Conservation (phyloP, 2,797 vertebrate species). For the Antrozous pallidus region DNA sequence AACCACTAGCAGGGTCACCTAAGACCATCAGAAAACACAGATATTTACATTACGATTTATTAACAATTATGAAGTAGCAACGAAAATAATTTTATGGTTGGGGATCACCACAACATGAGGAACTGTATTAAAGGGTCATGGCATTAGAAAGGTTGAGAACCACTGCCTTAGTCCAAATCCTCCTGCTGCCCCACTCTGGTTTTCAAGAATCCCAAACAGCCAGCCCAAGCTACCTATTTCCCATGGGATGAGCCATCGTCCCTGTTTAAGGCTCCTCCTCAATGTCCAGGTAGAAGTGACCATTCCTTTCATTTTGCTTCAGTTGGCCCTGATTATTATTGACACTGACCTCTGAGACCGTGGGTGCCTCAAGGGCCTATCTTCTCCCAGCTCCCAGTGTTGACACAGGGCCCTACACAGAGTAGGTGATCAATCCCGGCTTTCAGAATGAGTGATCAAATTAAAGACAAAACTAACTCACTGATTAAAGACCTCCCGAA, state of each 20-base stretch:
- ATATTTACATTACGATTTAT: too few relatives aligned
- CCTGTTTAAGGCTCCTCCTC: neutral
- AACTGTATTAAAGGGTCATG: too few relatives aligned
- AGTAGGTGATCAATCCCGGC: neutral
- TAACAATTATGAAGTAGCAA: too few relatives aligned
- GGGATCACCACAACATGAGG: too few relatives aligned
- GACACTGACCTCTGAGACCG: neutral
- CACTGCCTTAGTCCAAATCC: neutral
- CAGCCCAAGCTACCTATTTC: neutral
- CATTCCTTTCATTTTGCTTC: neutral
- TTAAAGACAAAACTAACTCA: neutral
- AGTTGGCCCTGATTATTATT: neutral
- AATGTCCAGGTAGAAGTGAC: neutral
- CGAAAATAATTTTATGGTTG: too few relatives aligned
- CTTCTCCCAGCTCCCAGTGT: neutral
- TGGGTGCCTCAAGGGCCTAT: neutral
- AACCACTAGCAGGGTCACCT: too few relatives aligned
- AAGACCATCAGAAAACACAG: too few relatives aligned
- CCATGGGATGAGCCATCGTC: neutral
- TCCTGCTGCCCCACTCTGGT: neutral
- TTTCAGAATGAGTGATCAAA: conserved; percentile 14
- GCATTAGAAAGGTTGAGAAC: too few relatives aligned
- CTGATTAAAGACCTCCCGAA: neutral
- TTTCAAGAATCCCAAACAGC: conserved; percentile 3
- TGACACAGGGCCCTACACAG: neutral